Base-by-base conservation (phyloP, 2,888 invertebrate genomes). In the Miltochrista miniata region DNA sequence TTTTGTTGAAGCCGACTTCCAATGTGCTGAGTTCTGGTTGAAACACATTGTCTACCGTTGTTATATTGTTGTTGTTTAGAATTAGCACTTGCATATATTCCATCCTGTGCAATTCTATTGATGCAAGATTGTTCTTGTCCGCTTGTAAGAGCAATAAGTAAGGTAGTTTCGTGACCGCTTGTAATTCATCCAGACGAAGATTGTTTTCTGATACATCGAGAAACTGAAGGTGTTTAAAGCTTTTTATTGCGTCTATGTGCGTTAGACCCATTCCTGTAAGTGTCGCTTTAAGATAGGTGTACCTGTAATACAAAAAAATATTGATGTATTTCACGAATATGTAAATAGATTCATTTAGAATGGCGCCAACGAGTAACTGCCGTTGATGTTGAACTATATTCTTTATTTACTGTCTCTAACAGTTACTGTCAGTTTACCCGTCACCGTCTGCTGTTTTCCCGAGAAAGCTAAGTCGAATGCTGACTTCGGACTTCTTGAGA, bases 21-120 rank as follows among this genome's bases (percentile, higher is more conserved):
- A 94, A 65, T 12, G 92, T 90, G 45, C 91, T 88, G 18, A 94
- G 61, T 63, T 92, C 83, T 0, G 90, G 92, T 68, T 94, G 94
- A 33, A 72, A 85, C 0, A 94, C 90, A 36, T 93, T 92, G 7
- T 79, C 58, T 0, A 93, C 93, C 14, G 91, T 79, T 4, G 72
- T 76, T 37, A 94, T 85, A 11, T 79, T 66, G 62, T 94, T 94
- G 42, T 86, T 61, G 59, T 93, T 93, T 61, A 94, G 59, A 24
- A 92, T 88, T 7, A 94, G 76, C 0, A 93, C 92, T 92, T 94
- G 94, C 12, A 94, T 83, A 60, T 92, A 94, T 45, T 87, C 88
- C 84, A 93, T 92, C 47, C 79, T 81, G 10, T 84, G 86, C 40
- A 94, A 75, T 13, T 80, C 88, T 0, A 87, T 92, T 0, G 93